Evolutionary conservation across 2,797 vertebrate genomes (phyloP), one percentile per base, ranked within the genome.

Genomic region (Pseudopleuronectes americanus): DNA sequence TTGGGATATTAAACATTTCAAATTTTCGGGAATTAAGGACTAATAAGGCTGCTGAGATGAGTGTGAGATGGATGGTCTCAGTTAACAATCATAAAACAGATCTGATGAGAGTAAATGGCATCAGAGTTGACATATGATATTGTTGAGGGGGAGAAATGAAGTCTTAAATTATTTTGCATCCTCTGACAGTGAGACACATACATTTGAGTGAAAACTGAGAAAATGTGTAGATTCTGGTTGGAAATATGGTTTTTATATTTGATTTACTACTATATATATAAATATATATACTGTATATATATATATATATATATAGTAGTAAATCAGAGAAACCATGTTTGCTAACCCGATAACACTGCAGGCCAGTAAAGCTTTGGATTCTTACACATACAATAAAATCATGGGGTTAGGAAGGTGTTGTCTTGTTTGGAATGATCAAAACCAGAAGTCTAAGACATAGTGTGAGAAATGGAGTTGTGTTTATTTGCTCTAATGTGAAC

Each of bases 1-100:
- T 94, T 90, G 79, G 87, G 90, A 93, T 94, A 95, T 95, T 95
- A 95, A 92, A 94, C 90, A 93, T 94, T 93, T 94, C 90, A 94
- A 88, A 93, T 94, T 92, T 92, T 87, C 74, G 64, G 88, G 88
- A 92, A 94, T 94, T 92, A 93, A 92, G 90, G 72, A 92, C 91
- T 94, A 95, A 95, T 94, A 93, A 93, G 90, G 77, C 86, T 84
- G 87, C 89, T 63, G 92, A 90, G 91, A 90, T 84, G 90, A 94
- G 84, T 76, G 69, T 1, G 84, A 94, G 94, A 95, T 93, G 93
- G 92, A 95, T 95, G 93, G 90, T 75, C 75, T 86, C 71, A 74
- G 74, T 84, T 87, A 92, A 90, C 90, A 88, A 90, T 94, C 89
- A 70, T 81, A 85, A 79, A 91, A 86, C 69, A 75, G 63, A 74